A percentile compares a stretch with the other conserved stretches of the same genome.
These are phyloP conservation scores for Lasioglossum pauxillum DNA, from an alignment of 2,888 invertebrate species.

Conservation along the genomic window DNA sequence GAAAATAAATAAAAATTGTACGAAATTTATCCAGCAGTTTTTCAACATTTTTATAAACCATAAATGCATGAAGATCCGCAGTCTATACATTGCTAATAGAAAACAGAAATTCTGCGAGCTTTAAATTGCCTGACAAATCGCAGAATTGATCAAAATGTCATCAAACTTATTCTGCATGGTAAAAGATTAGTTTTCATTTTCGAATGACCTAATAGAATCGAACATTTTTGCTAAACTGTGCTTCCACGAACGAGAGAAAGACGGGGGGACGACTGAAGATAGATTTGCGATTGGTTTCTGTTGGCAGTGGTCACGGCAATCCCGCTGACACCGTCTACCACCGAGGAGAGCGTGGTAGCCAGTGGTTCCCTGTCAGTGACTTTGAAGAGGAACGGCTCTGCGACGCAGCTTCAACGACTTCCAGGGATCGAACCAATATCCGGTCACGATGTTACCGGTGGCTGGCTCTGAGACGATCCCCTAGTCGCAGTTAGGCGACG, in stretches of 20 bases:
- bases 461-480: conserved; percentile 87
- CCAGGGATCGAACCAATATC: conserved; percentile 91
- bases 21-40: too few relatives aligned
- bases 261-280: not conserved
- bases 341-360: conserved; percentile 85
- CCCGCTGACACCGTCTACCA: conserved; percentile 86
- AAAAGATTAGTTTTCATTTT: too few relatives aligned
- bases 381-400: conserved; percentile 86
- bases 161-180: too few relatives aligned
- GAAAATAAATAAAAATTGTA: too few relatives aligned
- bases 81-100: too few relatives aligned
- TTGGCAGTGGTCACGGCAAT: conserved; percentile 71
- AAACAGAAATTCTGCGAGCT: too few relatives aligned
- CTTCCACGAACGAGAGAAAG: not conserved
- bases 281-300: conserved; percentile 19
- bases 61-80: too few relatives aligned
- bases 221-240: too few relatives aligned
- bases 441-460: conserved; percentile 90
- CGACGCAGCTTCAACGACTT: conserved; percentile 88
- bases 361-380: conserved; percentile 75
- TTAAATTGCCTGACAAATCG: too few relatives aligned
- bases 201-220: too few relatives aligned
- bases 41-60: too few relatives aligned
- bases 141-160: too few relatives aligned
- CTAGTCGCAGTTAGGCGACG: conserved; percentile 24